Evolutionary conservation across 2,888 invertebrate species (phyloP), one percentile per base, ranked within the genome.

Genomic region (Drosophila meridionalis): DNA sequence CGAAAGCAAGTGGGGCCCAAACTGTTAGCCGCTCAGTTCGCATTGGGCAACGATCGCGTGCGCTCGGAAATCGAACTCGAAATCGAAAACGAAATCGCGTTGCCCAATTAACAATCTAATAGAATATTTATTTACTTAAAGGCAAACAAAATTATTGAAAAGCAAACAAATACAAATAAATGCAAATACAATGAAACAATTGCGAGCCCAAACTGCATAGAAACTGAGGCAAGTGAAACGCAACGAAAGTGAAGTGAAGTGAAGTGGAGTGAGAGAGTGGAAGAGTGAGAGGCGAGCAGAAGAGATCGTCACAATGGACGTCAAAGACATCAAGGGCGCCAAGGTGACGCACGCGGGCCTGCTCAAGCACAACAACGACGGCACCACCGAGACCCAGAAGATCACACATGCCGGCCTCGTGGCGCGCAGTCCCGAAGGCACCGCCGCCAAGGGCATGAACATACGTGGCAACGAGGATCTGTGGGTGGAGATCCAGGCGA

Each of bases 401-500:
- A 95, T 95, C 92, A 95, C 96, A 52, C 96, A 96, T 91, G 96
- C 96, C 50, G 98, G 98, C 34, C 94, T 98, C 81, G 96, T 98
- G 83, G 98, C 98, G 36, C 95, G 98, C 61, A 98, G 97, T 92
- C 96, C 97, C 43, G 98, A 97, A 93, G 99, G 99, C 63, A 98
- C 98, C 58, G 99, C 98, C 1, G 98, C 98, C 80, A 97, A 97
- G 92, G 98, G 98, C 80, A 98, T 98, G 98, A 96, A 97, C 87
- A 98, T 98, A 92, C 98, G 97, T 92, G 98, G 98, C 80, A 96
- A 97, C 91, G 98, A 98, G 93, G 98, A 98, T 91, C 95, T 98
- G 50, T 99, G 99, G 99, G 97, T 99, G 60, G 98, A 98, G 92
- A 98, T 98, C 80, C 98, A 98, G 93, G 97, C 98, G 55, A 97